phyloP scores from a whole-genome alignment of 2,797 vertebrate genomes.

The Scolopax bukidnonensis region DNA sequence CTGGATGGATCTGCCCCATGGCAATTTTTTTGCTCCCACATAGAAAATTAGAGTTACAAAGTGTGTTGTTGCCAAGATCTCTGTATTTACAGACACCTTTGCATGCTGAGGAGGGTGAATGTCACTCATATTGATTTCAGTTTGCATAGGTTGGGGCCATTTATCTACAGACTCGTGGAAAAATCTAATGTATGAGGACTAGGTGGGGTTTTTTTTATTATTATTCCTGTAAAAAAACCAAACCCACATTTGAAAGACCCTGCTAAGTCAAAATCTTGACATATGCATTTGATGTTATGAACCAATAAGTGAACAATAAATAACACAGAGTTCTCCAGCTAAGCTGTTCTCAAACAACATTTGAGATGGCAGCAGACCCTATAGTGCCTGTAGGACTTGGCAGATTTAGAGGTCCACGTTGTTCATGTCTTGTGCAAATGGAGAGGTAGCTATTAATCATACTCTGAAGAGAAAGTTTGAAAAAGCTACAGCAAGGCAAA shows the following conservation, averaged over 20 bases:
- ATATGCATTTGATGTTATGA: not conserved
- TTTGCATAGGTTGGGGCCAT: not conserved
- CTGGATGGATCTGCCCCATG: not conserved
- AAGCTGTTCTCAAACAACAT: fast-evolving
- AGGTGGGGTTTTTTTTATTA: not conserved
- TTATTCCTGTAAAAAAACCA: not conserved
- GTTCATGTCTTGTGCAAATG: not conserved
- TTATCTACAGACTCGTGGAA: not conserved
- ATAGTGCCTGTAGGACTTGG: not conserved
- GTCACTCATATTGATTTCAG: not conserved
- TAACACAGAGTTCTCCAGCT: fast-evolving
- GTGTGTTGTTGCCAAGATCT: not conserved
- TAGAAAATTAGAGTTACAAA: not conserved
- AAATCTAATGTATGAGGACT: not conserved
- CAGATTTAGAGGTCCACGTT: fast-evolving
- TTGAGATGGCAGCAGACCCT: not conserved
- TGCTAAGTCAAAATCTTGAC: not conserved
- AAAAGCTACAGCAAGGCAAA: not conserved
- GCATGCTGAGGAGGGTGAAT: not conserved
- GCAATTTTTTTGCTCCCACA: not conserved
- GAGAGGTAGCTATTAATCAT: not conserved
- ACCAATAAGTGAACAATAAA: not conserved
- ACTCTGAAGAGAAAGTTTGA: not conserved
- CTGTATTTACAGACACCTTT: not conserved
- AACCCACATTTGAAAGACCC: not conserved